Percentiles rank a stretch among this genome's conserved stretches.
These are phyloP conservation scores for Pituophis catenifer DNA, from an alignment of 2,113 vertebrate genomes.

Conservation along the genomic window DNA sequence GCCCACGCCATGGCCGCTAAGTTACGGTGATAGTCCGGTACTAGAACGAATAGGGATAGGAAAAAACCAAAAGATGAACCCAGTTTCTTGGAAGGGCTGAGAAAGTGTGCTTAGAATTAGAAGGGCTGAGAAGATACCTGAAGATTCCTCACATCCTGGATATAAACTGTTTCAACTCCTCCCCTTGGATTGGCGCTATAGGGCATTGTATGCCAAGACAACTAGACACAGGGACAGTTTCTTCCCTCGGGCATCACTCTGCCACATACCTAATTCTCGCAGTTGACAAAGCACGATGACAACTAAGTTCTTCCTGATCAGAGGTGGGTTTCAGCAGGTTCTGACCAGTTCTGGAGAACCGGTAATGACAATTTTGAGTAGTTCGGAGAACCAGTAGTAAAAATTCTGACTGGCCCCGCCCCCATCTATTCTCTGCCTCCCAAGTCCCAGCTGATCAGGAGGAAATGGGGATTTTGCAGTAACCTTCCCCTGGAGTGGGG, in stretches of 20 bases:
- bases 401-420: too few relatives aligned
- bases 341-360: too few relatives aligned
- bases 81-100: neutral
- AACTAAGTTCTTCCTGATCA: neutral
- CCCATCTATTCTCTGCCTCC: too few relatives aligned
- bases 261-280: neutral
- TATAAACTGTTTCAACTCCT: neutral
- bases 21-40: slow-evolving; percentile 65
- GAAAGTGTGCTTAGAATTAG: neutral
- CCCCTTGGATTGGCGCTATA: neutral
- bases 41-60: slow-evolving; percentile 35
- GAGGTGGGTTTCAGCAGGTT: too few relatives aligned
- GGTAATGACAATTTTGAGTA: too few relatives aligned
- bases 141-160: neutral
- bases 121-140: neutral
- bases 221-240: neutral
- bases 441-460: too few relatives aligned
- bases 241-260: neutral
- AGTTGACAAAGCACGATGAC: neutral
- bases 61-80: neutral
- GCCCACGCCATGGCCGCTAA: slow-evolving; percentile 59
- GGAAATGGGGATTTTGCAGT: too few relatives aligned
- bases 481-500: too few relatives aligned
- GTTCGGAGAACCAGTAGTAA: too few relatives aligned
- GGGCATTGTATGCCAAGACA: neutral